Evolutionary conservation across 2,113 vertebrate species (phyloP).

Genomic region (Candoia aspera): DNA sequence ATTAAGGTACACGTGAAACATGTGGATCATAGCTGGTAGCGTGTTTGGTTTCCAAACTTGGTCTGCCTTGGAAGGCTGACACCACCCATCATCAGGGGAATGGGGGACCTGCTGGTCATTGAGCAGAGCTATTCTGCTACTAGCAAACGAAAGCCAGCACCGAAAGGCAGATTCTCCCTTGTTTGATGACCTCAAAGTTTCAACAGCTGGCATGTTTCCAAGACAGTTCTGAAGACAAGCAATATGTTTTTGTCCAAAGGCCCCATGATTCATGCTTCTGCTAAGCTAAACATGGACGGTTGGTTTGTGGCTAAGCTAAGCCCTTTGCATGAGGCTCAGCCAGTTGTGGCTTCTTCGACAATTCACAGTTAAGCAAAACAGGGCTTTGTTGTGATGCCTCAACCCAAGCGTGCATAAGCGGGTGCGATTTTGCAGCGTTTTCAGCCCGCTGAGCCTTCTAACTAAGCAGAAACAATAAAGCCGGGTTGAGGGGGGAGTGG

Average conservation of each 20-base stretch:
- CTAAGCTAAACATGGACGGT: not conserved
- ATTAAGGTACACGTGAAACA: not conserved
- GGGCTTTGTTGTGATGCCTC: not conserved
- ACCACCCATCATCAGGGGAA: not conserved
- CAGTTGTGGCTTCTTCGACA: not conserved
- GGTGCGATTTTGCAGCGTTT: not conserved
- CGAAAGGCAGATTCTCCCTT: not conserved
- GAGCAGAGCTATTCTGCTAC: not conserved
- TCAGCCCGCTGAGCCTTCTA: not conserved
- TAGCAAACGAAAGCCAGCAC: not conserved
- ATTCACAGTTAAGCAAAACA: not conserved
- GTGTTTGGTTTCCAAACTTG: not conserved
- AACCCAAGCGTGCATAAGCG: too few relatives aligned
- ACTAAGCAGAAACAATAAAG: too few relatives aligned
- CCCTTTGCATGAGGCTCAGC: not conserved
- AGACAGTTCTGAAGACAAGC: not conserved
- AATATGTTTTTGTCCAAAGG: not conserved
- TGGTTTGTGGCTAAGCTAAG: not conserved
- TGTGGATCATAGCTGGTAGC: not conserved
- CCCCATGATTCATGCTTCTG: not conserved
- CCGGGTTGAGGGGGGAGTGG: not conserved
- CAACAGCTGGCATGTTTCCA: not conserved
- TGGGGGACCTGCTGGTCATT: too few relatives aligned
- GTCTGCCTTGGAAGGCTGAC: not conserved
- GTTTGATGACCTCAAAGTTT: not conserved